Evolutionary conservation across 2,797 vertebrate genomes (phyloP).

Genomic region (Distichodus sexfasciatus): DNA sequence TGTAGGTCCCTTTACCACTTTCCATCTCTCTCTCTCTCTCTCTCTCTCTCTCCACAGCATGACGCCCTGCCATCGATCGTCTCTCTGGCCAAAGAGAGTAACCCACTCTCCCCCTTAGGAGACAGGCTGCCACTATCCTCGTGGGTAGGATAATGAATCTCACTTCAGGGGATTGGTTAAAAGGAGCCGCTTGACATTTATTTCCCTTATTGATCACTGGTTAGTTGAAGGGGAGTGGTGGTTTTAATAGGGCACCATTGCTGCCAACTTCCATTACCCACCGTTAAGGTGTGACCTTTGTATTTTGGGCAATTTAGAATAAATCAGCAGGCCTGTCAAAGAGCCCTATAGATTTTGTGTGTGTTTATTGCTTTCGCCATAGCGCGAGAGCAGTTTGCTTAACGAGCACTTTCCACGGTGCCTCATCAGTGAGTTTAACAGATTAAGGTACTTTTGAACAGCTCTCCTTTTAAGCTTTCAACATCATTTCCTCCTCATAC

Average conservation of each 20-base stretch:
- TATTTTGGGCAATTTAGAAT: constrained; percentile 16
- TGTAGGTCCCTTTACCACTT: too few species aligned
- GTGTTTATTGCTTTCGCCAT: background rate
- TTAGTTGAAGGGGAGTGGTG: constrained; percentile 64
- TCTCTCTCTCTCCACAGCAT: constrained; percentile 53
- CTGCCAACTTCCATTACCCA: constrained; percentile 54
- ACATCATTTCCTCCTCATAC: background rate
- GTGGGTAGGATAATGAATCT: constrained; percentile 71
- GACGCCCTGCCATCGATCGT: constrained; percentile 69
- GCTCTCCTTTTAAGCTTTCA: background rate
- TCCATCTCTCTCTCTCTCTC: constrained; percentile 2
- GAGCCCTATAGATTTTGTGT: background rate
- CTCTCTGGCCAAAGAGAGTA: constrained; percentile 63
- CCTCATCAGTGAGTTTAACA: background rate
- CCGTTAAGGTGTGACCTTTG: constrained; percentile 57
- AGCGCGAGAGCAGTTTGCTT: background rate
- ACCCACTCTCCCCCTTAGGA: constrained; percentile 67
- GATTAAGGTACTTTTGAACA: background rate
- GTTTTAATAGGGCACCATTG: constrained; percentile 60
- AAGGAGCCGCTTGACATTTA: constrained; percentile 74
- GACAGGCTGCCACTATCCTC: constrained; percentile 66
- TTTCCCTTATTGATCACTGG: constrained; percentile 59
- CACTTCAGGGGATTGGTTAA: constrained; percentile 62
- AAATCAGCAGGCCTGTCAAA: background rate
- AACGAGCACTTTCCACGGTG: background rate